Evolutionary conservation across 2,113 vertebrate species (phyloP), one percentile per base, ranked within the genome.

Genomic region (Malurus elegans): DNA sequence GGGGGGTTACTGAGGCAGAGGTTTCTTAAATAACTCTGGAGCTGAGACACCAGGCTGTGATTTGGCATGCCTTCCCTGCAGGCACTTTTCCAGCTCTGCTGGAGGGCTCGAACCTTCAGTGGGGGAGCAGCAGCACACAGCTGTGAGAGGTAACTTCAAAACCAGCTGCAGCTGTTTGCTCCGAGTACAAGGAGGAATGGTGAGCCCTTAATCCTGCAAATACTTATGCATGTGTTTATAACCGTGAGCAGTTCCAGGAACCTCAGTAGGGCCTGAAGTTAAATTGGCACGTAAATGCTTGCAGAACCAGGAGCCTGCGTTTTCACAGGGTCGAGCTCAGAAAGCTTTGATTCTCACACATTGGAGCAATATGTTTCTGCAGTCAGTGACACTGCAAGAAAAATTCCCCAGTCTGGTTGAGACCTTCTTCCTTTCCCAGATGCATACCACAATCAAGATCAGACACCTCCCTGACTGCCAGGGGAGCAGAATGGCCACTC

Each of bases 131-230:
- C 42, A 81, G 83, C 47, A 38, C 64, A 47, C 92, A 96, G 95
- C 94, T 93, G 88, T 26, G 79, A 94, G 82, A 90, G 67, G 88
- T 70, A 66, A 83, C 82, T 90, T 83, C 88, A 74, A 90, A 94
- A 93, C 76, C 75, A 86, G 79, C 64, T 94, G 79, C 88, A 96
- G 95, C 88, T 95, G 58, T 86, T 88, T 80, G 67, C 54, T 88
- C 31, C 0, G n/a, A 87, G 66, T 40, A 18, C 44, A 38, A 73
- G 50, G 26, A 66, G 57, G 42, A 72, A 73, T 70, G 72, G 38
- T 14, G 71, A 79, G 42, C 61, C 58, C 94, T 95, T 85, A 56
- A 90, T 92, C 84, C 84, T 90, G 45, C 62, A 85, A 90, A 79
- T 79, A 75, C 62, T 95, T 69, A 57, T 0, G 16, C 73, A 44